phyloP scores from a whole-genome alignment of 2,797 vertebrate species.

The Scolopax rusticola region DNA sequence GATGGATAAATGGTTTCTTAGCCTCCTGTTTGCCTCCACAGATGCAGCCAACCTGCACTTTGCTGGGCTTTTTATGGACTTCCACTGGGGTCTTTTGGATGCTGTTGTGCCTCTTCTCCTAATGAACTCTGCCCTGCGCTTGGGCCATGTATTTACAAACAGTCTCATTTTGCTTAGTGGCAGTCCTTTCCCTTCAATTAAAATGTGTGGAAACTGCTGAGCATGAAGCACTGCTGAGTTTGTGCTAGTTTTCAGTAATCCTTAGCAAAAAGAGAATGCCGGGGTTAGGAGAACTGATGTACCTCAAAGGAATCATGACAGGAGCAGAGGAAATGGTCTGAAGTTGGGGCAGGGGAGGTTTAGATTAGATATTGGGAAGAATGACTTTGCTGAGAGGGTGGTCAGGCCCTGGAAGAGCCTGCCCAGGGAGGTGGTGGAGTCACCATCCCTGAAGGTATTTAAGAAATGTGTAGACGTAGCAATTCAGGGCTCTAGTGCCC shows the following conservation, averaged over 20 bases:
- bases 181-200: background rate
- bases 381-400: too few relatives aligned
- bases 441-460: too few relatives aligned
- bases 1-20: background rate
- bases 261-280: background rate
- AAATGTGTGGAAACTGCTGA: background rate
- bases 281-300: background rate
- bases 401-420: too few relatives aligned
- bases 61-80: background rate
- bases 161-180: background rate
- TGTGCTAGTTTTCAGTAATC: background rate
- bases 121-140: background rate
- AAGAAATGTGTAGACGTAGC: too few relatives aligned
- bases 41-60: background rate
- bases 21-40: background rate
- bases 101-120: background rate
- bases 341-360: too few relatives aligned
- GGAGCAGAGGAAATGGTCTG: too few relatives aligned
- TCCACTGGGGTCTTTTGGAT: background rate
- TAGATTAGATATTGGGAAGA: too few relatives aligned
- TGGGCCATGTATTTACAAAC: background rate
- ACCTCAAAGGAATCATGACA: too few relatives aligned
- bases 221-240: background rate
- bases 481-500: too few relatives aligned
- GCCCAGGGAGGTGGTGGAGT: too few relatives aligned